Percentiles rank a stretch among this genome's conserved stretches.
These are phyloP conservation scores for Tetrax tetrax DNA, from an alignment of 2,113 vertebrate species.

Conservation along the genomic window DNA sequence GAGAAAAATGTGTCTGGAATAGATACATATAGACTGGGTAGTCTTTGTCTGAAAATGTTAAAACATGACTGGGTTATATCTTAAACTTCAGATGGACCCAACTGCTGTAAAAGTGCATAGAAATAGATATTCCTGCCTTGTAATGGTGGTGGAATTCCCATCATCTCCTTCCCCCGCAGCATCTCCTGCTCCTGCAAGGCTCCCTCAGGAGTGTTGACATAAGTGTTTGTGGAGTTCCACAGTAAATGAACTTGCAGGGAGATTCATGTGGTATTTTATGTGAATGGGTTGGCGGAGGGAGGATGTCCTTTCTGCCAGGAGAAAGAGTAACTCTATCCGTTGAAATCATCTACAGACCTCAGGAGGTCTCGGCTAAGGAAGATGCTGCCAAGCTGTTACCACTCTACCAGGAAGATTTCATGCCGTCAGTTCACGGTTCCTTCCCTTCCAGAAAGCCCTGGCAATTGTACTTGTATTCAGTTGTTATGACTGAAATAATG, in stretches of 20 bases:
- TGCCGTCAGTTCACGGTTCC: neutral
- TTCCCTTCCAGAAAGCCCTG: neutral
- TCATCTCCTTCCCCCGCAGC: neutral
- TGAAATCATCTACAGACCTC: neutral
- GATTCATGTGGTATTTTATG: neutral
- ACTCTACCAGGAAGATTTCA: neutral
- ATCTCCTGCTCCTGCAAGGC: neutral
- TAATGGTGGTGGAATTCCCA: constrained; percentile 19
- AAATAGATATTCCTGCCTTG: neutral
- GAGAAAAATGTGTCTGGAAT: neutral
- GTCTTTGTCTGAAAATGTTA: neutral
- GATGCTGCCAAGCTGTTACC: neutral
- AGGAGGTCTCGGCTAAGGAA: neutral
- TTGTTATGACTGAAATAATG: neutral
- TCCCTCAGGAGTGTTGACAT: neutral
- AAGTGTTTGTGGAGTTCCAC: neutral
- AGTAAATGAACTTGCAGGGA: neutral
- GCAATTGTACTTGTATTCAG: neutral
- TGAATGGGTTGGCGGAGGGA: neutral
- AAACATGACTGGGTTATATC: neutral
- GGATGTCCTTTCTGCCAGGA: neutral
- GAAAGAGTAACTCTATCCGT: neutral
- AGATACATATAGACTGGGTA: neutral
- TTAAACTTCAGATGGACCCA: neutral
- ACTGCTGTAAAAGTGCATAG: neutral